Percentiles rank a stretch among this genome's conserved stretches.
Evolutionary conservation across 2,888 invertebrate genomes (phyloP).

Genomic region (Parthenolecanium corni): DNA sequence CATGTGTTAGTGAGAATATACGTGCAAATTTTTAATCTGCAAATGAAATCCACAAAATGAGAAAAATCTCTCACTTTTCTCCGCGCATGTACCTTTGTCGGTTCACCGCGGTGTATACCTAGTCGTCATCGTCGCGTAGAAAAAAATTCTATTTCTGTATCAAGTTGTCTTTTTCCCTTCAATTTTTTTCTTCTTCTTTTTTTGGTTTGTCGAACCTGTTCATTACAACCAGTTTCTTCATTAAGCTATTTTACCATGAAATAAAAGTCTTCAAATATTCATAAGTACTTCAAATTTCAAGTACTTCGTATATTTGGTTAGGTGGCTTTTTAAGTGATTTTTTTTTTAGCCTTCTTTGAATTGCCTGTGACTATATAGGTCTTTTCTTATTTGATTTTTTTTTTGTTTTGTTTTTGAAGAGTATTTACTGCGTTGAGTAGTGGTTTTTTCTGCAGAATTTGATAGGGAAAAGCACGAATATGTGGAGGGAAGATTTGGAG

Average conservation of each 20-base stretch:
- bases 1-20: neutral
- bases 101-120: neutral
- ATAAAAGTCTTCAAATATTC: neutral
- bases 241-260: slow-evolving; percentile 2
- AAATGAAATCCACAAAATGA: slow-evolving; percentile 11
- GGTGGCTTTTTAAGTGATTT: too few relatives aligned
- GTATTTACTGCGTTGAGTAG: neutral
- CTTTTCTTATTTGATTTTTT: too few relatives aligned
- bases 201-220: slow-evolving; percentile 14
- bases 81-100: slow-evolving; percentile 3
- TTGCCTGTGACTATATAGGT: too few relatives aligned
- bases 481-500: neutral
- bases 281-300: slow-evolving; percentile 1
- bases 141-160: slow-evolving; percentile 2
- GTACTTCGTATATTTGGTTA: too few relatives aligned
- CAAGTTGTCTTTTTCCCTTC: neutral
- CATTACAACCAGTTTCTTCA: slow-evolving; percentile 15
- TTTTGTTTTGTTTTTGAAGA: neutral
- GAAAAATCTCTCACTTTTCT: neutral
- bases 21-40: slow-evolving; percentile 8
- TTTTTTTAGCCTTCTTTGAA: too few relatives aligned
- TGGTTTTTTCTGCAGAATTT: too few relatives aligned
- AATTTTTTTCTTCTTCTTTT: slow-evolving; percentile 7
- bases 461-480: neutral
- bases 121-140: neutral